phyloP scores from a whole-genome alignment of 2,888 invertebrate species.

The Agrotis ipsilon region DNA sequence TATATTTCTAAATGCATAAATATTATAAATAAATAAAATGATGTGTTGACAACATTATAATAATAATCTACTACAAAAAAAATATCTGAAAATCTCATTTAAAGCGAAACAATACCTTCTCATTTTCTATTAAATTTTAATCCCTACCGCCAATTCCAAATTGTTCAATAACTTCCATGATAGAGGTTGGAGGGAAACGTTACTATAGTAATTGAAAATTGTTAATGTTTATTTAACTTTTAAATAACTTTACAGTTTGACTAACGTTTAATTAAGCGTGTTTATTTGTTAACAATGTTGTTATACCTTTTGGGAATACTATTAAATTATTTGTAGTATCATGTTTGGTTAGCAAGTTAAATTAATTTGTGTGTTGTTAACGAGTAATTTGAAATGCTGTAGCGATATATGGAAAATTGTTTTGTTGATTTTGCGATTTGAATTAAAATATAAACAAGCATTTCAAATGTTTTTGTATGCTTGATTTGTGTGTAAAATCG shows the following conservation, averaged over 20 bases:
- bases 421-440: not conserved
- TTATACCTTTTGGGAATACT: no score
- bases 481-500: no score
- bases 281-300: constrained; percentile 9
- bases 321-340: no score
- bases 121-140: not conserved
- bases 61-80: no score
- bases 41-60: no score
- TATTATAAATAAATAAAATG: no score
- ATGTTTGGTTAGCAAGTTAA: not conserved
- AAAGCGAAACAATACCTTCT: not conserved
- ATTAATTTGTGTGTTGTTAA: not conserved
- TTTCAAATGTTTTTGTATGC: not conserved
- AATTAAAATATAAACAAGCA: not conserved
- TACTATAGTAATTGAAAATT: not conserved
- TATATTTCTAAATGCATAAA: no score
- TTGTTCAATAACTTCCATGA: not conserved
- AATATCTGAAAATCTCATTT: not conserved
- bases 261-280: not conserved
- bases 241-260: constrained; percentile 3
- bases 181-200: not conserved
- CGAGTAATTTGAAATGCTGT: not conserved
- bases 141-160: constrained; percentile 8
- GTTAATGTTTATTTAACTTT: not conserved
- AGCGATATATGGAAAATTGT: not conserved